Base-by-base conservation (phyloP, 2,113 vertebrate genomes). In the Ammodytes dubius region DNA sequence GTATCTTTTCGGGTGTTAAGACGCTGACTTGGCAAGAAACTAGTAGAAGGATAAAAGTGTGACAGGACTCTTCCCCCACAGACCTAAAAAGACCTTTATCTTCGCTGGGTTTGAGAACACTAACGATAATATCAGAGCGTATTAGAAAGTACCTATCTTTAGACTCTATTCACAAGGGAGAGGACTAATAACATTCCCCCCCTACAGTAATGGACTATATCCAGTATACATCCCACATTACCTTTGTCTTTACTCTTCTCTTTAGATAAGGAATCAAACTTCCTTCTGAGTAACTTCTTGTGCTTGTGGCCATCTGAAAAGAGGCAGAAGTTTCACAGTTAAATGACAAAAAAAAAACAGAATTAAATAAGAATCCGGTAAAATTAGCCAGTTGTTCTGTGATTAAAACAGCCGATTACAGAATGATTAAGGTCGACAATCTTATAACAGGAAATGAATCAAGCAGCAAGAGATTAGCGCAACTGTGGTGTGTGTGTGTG, bases 171-270 rank as follows among this genome's bases (percentile, higher is more conserved):
- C 19, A 5, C 12, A 10, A 39, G 47, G 49, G 40, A 39, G 56
- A 43, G 39, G 53, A 60, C 40, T 6, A 5, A 37, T 9, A 65
- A 27, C 27, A 27, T 27, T 27, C 27, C 3, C 40, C 54, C 37
- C 4, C 15, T 4, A 46, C 10, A 73, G 52, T 13, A 35, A 27
- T 3, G 5, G 35, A 61, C 13, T 56, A 11, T 12, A 14, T 49
- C 2, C 7, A 82, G 9, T 53, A 27, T 27, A 19, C 2, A 50
- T 47, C 45, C 35, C 67, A 63, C 43, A 74, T 94, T 96, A 99
- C 98, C 98, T 98, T 96, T 97, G 84, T 99, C 98, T 96, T 96
- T 98, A 91, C 95, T 97, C 93, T 97, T 99, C 93, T 99, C 98
- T 89, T 99, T 99, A 43, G 97, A 96, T 79, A 99, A 92, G 6